Base-by-base conservation (phyloP, 2,113 vertebrate species). In the Phalacrocorax pelagicus region DNA sequence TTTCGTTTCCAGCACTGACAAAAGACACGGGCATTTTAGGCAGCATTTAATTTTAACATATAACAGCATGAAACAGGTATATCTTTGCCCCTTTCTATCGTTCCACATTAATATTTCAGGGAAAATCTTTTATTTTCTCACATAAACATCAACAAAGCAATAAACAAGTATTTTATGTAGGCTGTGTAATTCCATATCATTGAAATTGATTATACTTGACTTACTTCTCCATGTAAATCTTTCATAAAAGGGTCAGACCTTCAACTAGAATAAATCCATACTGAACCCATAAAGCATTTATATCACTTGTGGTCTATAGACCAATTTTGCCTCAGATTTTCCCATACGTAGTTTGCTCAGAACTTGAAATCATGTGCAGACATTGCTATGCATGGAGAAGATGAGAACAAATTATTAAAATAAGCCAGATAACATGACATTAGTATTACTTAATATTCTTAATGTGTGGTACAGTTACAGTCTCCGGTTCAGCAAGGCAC, bases 51-150 rank as follows among this genome's bases (percentile, higher is more conserved):
- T 92, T 80, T 88, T 86, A 92, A 78, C 44, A n/a, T 44, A 18
- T 34, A 90, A 36, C 47, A 59, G 29, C 47, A 32, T 17, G 34
- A 73, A 90, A 15, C 46, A 59, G 69, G 40, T 70, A 57, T 59
- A 34, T 58, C 70, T 88, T 78, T 3, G 1, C 6, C 74, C 22
- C 11, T 59, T 40, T 81, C 51, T 90, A 57, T 93, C 91, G 86
- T 55, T 88, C 47, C n/a, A 73, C 29, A 62, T 92, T 51, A 92
- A 92, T 93, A 90, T 81, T 94, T 93, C 71, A 93, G 74, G 55
- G 59, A 92, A 90, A 79, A 92, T 66, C 80, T 80, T 87, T 90
- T 86, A 36, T 54, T 93, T 96, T 87, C 81, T 94, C 88, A 90
- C 84, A 65, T 75, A 85, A 85, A 82, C 63, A 82, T 80, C 61